Evolutionary conservation across 2,113 vertebrate species (phyloP).

Genomic region (Empidonax traillii): DNA sequence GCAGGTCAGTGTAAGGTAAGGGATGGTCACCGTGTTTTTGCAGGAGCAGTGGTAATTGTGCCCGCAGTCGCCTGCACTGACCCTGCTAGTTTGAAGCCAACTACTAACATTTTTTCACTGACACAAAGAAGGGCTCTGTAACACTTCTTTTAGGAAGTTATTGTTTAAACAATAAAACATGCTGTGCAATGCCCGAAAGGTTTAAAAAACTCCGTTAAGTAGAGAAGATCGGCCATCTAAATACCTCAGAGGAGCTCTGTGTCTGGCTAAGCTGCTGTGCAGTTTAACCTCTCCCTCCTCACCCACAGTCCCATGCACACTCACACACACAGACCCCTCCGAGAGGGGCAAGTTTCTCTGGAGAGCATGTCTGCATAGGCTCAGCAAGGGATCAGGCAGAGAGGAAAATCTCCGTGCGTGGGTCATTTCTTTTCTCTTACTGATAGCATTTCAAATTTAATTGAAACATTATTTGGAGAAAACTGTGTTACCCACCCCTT

Average conservation of each 20-base stretch:
- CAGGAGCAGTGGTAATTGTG: slow-evolving; percentile 19
- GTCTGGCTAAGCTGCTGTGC: background rate
- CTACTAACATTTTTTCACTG: background rate
- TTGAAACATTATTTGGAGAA: slow-evolving; percentile 58
- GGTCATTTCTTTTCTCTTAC: background rate
- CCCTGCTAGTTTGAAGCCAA: slow-evolving; percentile 1
- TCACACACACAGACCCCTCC: background rate
- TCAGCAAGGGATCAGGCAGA: background rate
- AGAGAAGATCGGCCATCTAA: background rate
- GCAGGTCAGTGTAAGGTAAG: slow-evolving; percentile 42
- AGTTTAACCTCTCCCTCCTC: background rate
- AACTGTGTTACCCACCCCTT: background rate
- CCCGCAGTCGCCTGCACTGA: background rate
- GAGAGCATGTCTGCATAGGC: background rate
- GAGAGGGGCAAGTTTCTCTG: slow-evolving; percentile 1
- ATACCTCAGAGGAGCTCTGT: background rate
- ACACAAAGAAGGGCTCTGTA: background rate
- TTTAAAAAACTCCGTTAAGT: background rate
- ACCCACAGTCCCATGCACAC: background rate
- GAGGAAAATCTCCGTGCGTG: background rate
- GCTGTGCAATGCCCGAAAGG: background rate
- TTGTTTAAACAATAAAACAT: slow-evolving; percentile 3
- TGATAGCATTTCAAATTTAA: slow-evolving; percentile 50
- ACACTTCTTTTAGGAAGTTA: background rate
- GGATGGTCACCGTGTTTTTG: background rate